Conservation (phyloP, 1,140 invertebrate genomes). For the Sarcophaga peregrina region DNA sequence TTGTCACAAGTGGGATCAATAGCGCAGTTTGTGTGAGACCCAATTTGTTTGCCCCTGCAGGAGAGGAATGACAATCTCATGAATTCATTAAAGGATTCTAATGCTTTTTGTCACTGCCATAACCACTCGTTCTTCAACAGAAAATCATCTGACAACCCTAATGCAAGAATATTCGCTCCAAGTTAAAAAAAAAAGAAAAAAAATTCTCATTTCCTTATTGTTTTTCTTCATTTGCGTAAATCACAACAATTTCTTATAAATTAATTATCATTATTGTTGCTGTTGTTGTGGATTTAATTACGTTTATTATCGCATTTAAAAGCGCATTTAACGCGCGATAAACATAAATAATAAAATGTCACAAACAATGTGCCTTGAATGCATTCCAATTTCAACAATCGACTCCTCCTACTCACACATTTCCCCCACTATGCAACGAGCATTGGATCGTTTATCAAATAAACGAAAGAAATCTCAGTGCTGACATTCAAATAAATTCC, state of each 20-base stretch:
- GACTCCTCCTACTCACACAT: not conserved
- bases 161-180: not conserved
- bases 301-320: constrained; percentile 65
- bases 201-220: not conserved
- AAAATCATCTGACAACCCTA: not conserved
- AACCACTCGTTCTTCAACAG: no score
- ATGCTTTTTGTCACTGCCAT: no score
- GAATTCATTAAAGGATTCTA: no score
- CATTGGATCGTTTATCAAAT: constrained; percentile 8
- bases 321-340: constrained; percentile 65
- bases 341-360: constrained; percentile 66
- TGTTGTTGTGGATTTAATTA: constrained; percentile 55
- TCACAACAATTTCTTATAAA: constrained; percentile 55
- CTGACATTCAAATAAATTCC: constrained; percentile 5
- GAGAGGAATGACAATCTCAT: no score
- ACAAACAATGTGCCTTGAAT: constrained; percentile 48
- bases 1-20: no score
- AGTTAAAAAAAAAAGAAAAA: not conserved
- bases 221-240: constrained; percentile 51
- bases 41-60: no score
- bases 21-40: no score
- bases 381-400: constrained; percentile 26
- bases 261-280: constrained; percentile 56
- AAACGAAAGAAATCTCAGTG: not conserved
- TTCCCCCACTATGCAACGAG: not conserved